Evolutionary conservation across 1,140 invertebrate species (phyloP), one percentile per base, ranked within the genome.

Genomic region (Bemisia tabaci): DNA sequence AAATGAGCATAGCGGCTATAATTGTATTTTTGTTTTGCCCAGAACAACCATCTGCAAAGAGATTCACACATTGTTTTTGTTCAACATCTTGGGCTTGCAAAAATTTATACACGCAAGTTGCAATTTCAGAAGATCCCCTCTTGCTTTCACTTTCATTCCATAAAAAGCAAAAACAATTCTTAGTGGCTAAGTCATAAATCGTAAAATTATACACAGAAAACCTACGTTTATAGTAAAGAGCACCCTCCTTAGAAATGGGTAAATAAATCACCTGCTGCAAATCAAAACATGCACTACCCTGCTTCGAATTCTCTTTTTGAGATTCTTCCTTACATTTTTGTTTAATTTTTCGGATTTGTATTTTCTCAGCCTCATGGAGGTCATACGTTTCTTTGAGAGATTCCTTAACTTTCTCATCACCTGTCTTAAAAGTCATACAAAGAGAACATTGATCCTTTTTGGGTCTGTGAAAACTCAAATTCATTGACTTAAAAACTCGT

Each of bases 141-240:
- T 26, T 11, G 64, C 64, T 26, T 60, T 24, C 22, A 25, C 64
- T 58, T 39, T 65, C 64, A 59, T 67, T 61, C 66, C 62, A 67
- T 24, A 59, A 5, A 63, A 11, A 62, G 22, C 62, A 67, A 64
- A 23, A 17, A 17, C 33, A 48, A 48, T 48, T 17, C 12, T 62
- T 62, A 5, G 60, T 62, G 5, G 22, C 60, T 26, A 69, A 33
- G 23, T 70, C 63, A 62, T 70, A 71, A 25, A 70, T 70, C 0
- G 69, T 73, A 59, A 73, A 74, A 68, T 73, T 74, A 22, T 70
- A 72, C 25, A 72, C 65, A 22, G 68, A 70, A 58, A 73, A 58
- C 69, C 74, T 75, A 12, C 73, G 63, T 64, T 69, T 73, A 23
- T 74, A 75, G 68, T 71, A 72, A n/a, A 68, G 60, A 26, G 66